Percentiles rank a stretch among this genome's conserved stretches.
phyloP scores from a whole-genome alignment of 2,113 vertebrate species.

The Alexandromys fortis region DNA sequence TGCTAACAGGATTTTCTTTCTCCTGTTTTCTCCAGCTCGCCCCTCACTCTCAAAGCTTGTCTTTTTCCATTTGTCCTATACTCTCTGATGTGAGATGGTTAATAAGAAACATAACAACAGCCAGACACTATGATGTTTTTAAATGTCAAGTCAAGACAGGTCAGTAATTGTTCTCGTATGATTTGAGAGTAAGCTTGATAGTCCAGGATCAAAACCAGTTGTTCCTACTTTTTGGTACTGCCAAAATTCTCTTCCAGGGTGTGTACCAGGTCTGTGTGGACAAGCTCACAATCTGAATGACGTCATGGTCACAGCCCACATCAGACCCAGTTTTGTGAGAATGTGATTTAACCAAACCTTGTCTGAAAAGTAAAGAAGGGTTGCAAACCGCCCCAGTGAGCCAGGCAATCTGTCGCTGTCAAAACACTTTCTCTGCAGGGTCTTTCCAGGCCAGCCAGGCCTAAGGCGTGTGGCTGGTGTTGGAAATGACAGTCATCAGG shows the following conservation, averaged over 20 bases:
- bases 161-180: slow-evolving; percentile 40
- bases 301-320: neutral
- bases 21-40: neutral
- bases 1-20: neutral
- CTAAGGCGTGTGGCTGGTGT: neutral
- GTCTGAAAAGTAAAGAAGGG: slow-evolving; percentile 56
- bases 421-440: neutral
- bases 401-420: neutral
- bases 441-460: neutral
- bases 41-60: neutral
- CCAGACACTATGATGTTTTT: slow-evolving; percentile 42
- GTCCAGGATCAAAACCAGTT: slow-evolving; percentile 49
- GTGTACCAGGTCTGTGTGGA: neutral
- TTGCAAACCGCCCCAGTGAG: neutral
- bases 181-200: neutral
- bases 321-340: neutral
- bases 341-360: slow-evolving; percentile 13
- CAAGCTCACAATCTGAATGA: neutral
- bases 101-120: neutral
- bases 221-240: slow-evolving; percentile 4
- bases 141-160: slow-evolving; percentile 56
- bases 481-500: neutral
- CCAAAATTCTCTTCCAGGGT: neutral
- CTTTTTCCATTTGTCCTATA: neutral
- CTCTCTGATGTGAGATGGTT: slow-evolving; percentile 15